Conservation (phyloP, 2,888 invertebrate species). For the Meganola albula region DNA sequence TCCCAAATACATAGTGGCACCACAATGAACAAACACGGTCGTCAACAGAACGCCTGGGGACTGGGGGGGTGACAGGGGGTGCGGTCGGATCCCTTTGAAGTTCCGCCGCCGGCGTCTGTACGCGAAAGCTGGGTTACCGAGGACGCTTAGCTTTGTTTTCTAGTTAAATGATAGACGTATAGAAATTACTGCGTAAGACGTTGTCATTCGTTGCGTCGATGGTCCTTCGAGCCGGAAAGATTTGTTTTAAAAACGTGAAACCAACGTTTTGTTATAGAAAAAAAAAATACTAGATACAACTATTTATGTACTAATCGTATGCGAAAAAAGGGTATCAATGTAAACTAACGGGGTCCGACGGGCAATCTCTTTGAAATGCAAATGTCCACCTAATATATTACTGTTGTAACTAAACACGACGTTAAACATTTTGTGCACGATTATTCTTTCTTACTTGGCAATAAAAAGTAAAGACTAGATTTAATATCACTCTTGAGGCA, state of each 20-base stretch:
- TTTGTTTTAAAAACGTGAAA: conserved; percentile 11
- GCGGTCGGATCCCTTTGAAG: conserved; percentile 69
- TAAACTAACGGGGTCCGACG: conserved; percentile 29
- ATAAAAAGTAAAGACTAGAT: too few species aligned
- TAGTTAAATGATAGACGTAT: conserved; percentile 63
- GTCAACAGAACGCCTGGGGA: conserved; percentile 42
- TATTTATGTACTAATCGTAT: conserved; percentile 28
- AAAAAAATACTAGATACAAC: conserved; percentile 9
- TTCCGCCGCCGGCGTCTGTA: conserved; percentile 64
- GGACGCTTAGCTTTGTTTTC: conserved; percentile 74
- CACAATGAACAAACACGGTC: conserved; percentile 56
- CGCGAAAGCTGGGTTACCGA: conserved; percentile 68
- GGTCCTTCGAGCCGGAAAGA: conserved; percentile 30
- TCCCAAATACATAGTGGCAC: conserved; percentile 54
- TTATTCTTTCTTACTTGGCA: too few species aligned
- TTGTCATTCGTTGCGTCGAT: conserved; percentile 25
- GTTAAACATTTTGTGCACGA: conserved; percentile 23
- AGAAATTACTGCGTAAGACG: conserved; percentile 52
- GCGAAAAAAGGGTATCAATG: conserved; percentile 39
- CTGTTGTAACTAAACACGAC: conserved; percentile 29
- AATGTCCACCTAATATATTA: conserved; percentile 46
- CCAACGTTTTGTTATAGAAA: too few species aligned
- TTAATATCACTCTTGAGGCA: too few species aligned
- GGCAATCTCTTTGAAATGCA: conserved; percentile 58
- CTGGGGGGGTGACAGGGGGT: conserved; percentile 38